Percentiles rank a stretch among this genome's conserved stretches.
Evolutionary conservation across 2,797 vertebrate species (phyloP).

Genomic region (Rhincodon typus): DNA sequence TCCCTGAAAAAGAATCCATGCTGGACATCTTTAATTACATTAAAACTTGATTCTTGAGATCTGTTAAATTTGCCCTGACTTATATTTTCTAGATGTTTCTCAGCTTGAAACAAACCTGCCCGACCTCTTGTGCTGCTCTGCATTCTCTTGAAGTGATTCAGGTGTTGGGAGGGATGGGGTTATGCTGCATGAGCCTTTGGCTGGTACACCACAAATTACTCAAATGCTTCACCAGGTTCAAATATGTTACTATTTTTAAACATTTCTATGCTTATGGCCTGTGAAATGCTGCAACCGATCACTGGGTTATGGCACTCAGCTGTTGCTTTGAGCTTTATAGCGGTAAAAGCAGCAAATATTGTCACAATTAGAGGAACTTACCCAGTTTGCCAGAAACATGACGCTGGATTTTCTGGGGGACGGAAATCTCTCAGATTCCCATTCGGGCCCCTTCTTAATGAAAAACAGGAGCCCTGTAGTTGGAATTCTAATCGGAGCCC

Average conservation of each 20-base stretch:
- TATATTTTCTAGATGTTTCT: too few relatives aligned
- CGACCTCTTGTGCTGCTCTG: neutral
- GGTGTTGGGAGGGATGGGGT: neutral
- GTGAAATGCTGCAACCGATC: neutral
- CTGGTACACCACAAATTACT: neutral
- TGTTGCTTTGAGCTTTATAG: neutral
- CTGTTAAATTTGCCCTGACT: too few relatives aligned
- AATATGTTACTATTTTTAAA: neutral
- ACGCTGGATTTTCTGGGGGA: too few relatives aligned
- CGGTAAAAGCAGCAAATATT: neutral
- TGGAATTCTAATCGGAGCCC: too few relatives aligned
- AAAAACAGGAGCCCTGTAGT: too few relatives aligned
- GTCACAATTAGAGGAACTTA: neutral
- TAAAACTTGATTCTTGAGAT: too few relatives aligned
- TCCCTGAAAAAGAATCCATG: too few relatives aligned
- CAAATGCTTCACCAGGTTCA: neutral
- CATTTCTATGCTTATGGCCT: too few relatives aligned
- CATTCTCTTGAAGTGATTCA: neutral
- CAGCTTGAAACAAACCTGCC: too few relatives aligned
- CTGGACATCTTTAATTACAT: too few relatives aligned
- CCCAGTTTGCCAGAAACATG: neutral
- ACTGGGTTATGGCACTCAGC: neutral
- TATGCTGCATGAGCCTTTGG: neutral
- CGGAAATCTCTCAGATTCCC: too few relatives aligned
- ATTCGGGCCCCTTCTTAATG: too few relatives aligned